These are phyloP conservation scores for Periophthalmodon schlosseri DNA, from an alignment of 2,113 vertebrate species.

Conservation along the genomic window DNA sequence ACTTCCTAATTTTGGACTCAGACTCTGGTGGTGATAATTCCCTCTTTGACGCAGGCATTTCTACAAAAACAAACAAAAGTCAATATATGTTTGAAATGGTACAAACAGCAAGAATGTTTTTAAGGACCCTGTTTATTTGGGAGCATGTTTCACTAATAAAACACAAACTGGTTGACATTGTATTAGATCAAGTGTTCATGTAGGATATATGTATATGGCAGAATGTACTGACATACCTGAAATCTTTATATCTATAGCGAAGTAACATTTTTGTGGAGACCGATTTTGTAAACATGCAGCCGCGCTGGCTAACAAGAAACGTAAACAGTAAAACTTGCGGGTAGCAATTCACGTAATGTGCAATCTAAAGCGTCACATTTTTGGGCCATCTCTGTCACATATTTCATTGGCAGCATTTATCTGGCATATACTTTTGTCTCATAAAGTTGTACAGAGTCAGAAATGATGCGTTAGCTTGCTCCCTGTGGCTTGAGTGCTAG, in stretches of 20 bases:
- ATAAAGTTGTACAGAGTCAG: slow-evolving; percentile 4
- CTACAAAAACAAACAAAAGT: slow-evolving; percentile 36
- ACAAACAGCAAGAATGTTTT: not conserved
- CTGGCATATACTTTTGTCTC: not conserved
- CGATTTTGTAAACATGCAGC: slow-evolving; percentile 20
- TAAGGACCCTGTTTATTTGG: not conserved
- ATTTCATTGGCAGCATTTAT: not conserved
- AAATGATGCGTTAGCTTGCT: slow-evolving; percentile 36
- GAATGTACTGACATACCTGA: not conserved
- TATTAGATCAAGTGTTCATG: not conserved
- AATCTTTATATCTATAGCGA: not conserved
- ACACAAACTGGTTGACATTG: not conserved
- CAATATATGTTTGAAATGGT: not conserved
- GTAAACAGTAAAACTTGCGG: slow-evolving; percentile 52
- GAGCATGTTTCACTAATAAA: not conserved
- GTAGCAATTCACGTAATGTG: slow-evolving; percentile 38
- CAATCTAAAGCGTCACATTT: not conserved
- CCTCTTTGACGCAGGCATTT: slow-evolving; percentile 78
- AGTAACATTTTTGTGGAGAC: not conserved
- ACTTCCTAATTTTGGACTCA: slow-evolving; percentile 67
- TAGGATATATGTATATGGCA: not conserved
- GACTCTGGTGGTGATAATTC: slow-evolving; percentile 61
- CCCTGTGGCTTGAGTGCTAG: slow-evolving; percentile 41
- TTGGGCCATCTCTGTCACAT: not conserved
- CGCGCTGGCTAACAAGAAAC: slow-evolving; percentile 48